Conservation (phyloP, 2,797 vertebrate genomes). For the Lophius americanus region DNA sequence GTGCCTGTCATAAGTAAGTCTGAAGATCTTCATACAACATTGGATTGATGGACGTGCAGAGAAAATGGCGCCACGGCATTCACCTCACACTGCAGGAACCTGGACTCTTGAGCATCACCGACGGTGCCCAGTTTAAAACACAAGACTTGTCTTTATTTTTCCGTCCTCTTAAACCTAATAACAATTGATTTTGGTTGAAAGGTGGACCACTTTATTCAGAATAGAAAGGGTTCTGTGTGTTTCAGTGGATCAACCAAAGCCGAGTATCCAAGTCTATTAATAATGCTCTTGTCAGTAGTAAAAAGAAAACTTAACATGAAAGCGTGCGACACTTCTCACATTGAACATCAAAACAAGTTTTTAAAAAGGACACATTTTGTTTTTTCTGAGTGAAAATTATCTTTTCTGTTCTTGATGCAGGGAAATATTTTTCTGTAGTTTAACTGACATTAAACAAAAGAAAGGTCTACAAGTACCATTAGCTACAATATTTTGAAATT, state of each 20-base stretch:
- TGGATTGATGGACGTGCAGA: conserved; percentile 45
- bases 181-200: conserved; percentile 18
- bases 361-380: background rate
- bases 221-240: conserved; percentile 4
- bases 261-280: background rate
- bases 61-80: conserved; percentile 24
- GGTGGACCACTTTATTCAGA: conserved; percentile 3
- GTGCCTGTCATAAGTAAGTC: conserved; percentile 20
- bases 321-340: background rate
- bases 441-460: background rate
- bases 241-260: conserved; percentile 21
- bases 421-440: background rate
- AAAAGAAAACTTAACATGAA: background rate
- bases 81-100: conserved; percentile 56
- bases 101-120: conserved; percentile 69
- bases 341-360: background rate
- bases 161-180: conserved; percentile 34
- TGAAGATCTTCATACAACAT: conserved; percentile 37
- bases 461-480: background rate
- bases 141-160: conserved; percentile 42
- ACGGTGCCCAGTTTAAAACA: conserved; percentile 65
- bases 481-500: no score
- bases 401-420: background rate
- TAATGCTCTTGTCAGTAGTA: conserved; percentile 50
- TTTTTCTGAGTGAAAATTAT: background rate